Base-by-base conservation (phyloP, 2,888 invertebrate genomes). In the Ormyrus thymus region DNA sequence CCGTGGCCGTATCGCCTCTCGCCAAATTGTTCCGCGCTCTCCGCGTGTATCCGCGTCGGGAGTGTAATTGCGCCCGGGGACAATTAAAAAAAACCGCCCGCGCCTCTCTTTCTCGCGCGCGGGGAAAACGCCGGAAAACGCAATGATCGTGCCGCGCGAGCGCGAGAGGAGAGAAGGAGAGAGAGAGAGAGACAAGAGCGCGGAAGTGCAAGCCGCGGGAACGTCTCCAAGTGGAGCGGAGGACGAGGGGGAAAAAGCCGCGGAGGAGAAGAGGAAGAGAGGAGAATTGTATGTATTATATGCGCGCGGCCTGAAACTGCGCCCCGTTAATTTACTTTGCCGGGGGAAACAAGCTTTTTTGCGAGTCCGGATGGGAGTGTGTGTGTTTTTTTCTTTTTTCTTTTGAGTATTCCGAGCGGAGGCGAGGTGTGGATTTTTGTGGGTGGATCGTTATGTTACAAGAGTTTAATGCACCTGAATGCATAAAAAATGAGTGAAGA, bases 31-130 rank as follows among this genome's bases (percentile, higher is more conserved):
- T 29, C 29, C 29, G 29, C 29, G 3, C 29, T 29, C 29, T 29
- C 29, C 1, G 46, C 51, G 7, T 43, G 51, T 11, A 10, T 51
- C n/a, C 59, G 43, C 76, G 66, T 66, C 72, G 50, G 43, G 77
- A 74, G 75, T 75, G 79, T 70, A 50, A 79, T 79, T 76, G 29
- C 70, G 11, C 64, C 48, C 53, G 69, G 62, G 61, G 75, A 75
- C 68, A 62, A 75, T 75, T 75, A 75, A 75, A 75, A 53, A 50
- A 56, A 10, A n/a, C 29, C 29, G 56, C 15, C 8, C n/a, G 15
- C 6, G 15, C 29, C 43, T 6, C 53, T 45, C 55, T 0, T 45
- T n/a, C 45, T n/a, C 11, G 6, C 10, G 29, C 59, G 59, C 68
- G n/a, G 8, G 56, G 55, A 65, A 65, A 50, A 64, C 7, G 50